Conservation (phyloP, 1,140 invertebrate species). For the Drosophila paulistorum region DNA sequence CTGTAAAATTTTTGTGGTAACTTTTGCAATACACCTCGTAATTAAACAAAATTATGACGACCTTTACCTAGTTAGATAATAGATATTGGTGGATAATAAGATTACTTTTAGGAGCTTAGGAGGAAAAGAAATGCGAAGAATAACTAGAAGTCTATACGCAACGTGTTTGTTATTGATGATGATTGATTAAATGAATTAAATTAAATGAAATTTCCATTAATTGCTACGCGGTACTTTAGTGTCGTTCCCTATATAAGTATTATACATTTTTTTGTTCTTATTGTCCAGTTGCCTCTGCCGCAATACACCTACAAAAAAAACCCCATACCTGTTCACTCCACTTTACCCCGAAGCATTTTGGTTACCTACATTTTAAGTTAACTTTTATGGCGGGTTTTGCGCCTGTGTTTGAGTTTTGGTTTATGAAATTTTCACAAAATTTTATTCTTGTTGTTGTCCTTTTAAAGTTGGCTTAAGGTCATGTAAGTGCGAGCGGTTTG, state of each 20-base stretch:
- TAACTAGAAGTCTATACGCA: too few relatives aligned
- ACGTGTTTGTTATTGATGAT: too few relatives aligned
- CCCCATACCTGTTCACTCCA: neutral
- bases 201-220: too few relatives aligned
- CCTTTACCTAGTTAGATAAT: too few relatives aligned
- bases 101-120: too few relatives aligned
- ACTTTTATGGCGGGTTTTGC: slow-evolving; percentile 39
- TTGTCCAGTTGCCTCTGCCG: slow-evolving; percentile 22
- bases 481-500: slow-evolving; percentile 61
- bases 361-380: slow-evolving; percentile 67
- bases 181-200: too few relatives aligned
- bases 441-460: slow-evolving; percentile 47
- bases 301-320: neutral
- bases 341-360: slow-evolving; percentile 40
- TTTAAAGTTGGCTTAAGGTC: slow-evolving; percentile 65
- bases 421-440: slow-evolving; percentile 65
- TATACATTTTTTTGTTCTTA: slow-evolving; percentile 14
- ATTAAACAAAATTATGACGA: neutral
- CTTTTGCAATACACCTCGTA: neutral
- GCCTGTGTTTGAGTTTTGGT: slow-evolving; percentile 60
- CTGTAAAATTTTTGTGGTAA: neutral
- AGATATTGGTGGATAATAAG: too few relatives aligned
- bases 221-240: neutral
- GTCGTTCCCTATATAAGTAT: neutral
- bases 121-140: too few relatives aligned